Evolutionary conservation across 2,797 vertebrate species (phyloP).

Genomic region (Cyprinella venusta): DNA sequence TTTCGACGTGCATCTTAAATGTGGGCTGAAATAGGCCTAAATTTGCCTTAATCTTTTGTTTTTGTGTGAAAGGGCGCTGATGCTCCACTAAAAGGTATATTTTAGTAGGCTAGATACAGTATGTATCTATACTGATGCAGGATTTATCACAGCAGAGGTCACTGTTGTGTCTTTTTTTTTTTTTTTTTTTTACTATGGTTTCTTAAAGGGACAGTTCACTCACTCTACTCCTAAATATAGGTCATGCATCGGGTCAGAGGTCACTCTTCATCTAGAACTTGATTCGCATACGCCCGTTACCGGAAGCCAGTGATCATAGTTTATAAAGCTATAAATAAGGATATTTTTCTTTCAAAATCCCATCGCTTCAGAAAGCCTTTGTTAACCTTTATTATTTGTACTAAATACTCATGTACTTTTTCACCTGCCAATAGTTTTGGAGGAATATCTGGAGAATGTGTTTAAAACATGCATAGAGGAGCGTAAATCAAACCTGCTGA

Average conservation of each 20-base stretch:
- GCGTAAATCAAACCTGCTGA: background rate
- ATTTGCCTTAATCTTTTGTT: background rate
- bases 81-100: background rate
- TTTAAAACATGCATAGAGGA: background rate
- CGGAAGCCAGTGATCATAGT: no score
- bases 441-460: background rate
- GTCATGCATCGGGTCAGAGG: no score
- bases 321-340: no score
- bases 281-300: no score
- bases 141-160: conserved; percentile 70
- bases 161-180: conserved; percentile 64
- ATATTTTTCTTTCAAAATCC: no score
- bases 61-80: background rate
- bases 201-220: no score
- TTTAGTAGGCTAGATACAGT: background rate
- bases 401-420: no score
- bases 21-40: background rate
- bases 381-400: no score
- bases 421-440: no score
- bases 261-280: no score
- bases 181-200: conserved; percentile 15
- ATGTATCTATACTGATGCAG: background rate
- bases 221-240: no score
- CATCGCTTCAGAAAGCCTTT: no score
- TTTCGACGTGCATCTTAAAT: background rate